phyloP scores from a whole-genome alignment of 2,888 invertebrate species.

The Platycheirus albimanus region DNA sequence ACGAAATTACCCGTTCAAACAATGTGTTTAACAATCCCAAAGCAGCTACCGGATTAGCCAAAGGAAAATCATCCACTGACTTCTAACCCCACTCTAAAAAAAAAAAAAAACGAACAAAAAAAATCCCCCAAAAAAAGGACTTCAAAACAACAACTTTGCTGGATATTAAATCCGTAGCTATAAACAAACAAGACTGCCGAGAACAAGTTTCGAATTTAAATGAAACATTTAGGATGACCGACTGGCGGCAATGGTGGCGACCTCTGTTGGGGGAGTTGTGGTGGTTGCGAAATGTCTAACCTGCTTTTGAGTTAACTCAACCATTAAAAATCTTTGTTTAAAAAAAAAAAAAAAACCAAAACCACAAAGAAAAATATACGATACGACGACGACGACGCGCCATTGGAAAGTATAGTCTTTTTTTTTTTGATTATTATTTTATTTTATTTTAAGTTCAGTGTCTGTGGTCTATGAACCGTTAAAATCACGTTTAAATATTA shows the following conservation, averaged over 20 bases:
- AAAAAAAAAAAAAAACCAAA: too few relatives aligned
- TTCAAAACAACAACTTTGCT: not conserved
- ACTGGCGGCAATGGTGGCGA: too few relatives aligned
- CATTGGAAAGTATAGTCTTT: too few relatives aligned
- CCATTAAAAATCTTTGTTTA: conserved; percentile 19
- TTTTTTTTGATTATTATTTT: not conserved
- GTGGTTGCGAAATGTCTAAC: conserved; percentile 6
- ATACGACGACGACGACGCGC: too few relatives aligned
- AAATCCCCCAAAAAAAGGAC: too few relatives aligned
- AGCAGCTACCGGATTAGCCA: not conserved
- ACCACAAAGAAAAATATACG: not conserved
- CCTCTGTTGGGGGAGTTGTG: too few relatives aligned
- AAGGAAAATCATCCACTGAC: conserved; percentile 8
- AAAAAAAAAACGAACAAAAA: too few relatives aligned
- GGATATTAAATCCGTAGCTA: conserved; percentile 28
- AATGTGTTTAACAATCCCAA: conserved; percentile 18
- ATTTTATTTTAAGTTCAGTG: not conserved
- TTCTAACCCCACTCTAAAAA: conserved; percentile 26
- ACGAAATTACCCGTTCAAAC: conserved; percentile 9
- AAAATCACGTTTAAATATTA: conserved; percentile 2
- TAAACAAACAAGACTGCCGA: conserved; percentile 57
- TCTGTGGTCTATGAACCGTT: conserved; percentile 24
- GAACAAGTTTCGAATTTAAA: conserved; percentile 70
- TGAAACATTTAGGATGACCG: conserved; percentile 48
- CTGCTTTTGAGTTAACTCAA: conserved; percentile 22